phyloP scores from a whole-genome alignment of 1,140 invertebrate species.

The Drosophila lacteicornis region DNA sequence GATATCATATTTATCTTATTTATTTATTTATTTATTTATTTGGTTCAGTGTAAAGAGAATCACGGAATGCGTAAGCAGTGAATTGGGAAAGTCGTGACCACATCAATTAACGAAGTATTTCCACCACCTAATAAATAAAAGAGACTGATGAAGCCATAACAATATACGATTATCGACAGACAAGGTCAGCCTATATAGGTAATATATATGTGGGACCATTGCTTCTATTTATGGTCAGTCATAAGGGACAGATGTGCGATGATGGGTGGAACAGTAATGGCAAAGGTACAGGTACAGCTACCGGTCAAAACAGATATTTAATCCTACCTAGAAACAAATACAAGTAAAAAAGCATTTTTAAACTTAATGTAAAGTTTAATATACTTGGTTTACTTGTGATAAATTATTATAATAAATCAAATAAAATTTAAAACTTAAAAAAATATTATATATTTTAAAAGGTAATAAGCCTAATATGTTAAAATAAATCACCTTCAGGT shows the following conservation, averaged over 20 bases:
- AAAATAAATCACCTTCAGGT: too few relatives aligned
- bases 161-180: constrained; percentile 20
- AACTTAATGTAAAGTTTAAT: too few relatives aligned
- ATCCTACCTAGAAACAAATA: background rate
- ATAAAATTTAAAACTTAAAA: too few relatives aligned
- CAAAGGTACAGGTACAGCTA: background rate
- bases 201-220: background rate
- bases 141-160: background rate
- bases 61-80: too few relatives aligned
- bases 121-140: constrained; percentile 7
- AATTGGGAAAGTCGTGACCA: constrained; percentile 1
- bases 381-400: too few relatives aligned
- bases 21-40: constrained; percentile 4
- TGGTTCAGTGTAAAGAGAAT: background rate
- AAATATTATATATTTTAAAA: too few relatives aligned
- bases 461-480: too few relatives aligned
- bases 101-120: constrained; percentile 9
- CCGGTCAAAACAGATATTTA: too few relatives aligned
- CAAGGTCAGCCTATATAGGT: background rate
- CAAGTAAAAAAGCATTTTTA: background rate
- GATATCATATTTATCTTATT: background rate
- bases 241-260: background rate
- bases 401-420: too few relatives aligned
- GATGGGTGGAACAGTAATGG: background rate
- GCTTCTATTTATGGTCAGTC: constrained; percentile 1